Evolutionary conservation across 2,797 vertebrate genomes (phyloP), one percentile per base, ranked within the genome.

Genomic region (Coregonus sp.): DNA sequence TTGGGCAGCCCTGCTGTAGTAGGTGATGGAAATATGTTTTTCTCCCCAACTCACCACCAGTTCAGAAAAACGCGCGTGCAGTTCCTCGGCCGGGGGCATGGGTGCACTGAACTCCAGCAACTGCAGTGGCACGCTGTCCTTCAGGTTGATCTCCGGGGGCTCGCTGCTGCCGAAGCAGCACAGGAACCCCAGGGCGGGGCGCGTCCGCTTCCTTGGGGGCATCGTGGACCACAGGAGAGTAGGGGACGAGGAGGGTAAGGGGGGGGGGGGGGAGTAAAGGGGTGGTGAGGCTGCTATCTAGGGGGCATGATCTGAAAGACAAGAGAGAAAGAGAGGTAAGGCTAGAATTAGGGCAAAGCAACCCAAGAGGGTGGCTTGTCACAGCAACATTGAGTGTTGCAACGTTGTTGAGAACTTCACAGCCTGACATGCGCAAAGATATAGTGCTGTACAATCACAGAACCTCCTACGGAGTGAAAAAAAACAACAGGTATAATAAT

Each of bases 131-230:
- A 96, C 95, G 72, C 90, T 98, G 92, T 98, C 97, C 91, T 96
- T 98, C 77, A 99, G 95, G 92, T 99, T 98, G 92, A 99, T 99
- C 94, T 99, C 97, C 0, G 94, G 97, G 47, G 96, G 95, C 83
- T 98, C 96, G 0, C 91, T 97, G 89, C 96, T 95, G 81, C 96
- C 95, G 0, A 99, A 98, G 90, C 97, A 99, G 91, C 97, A 99
- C 84, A 99, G 92, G 92, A 99, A 97, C 83, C 97, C 96, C 94
- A 99, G 87, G 16, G 95, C 95, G 86, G 97, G 96, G 92, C 96
- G 95, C 74, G 95, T 97, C 94, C 98, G 95, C 93, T 99, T 99
- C 87, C 97, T 95, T 84, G 96, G 96, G 40, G 97, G 97, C 98
- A 99, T 99, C 91, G 37, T 73, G 90, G 89, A 85, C 40, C 11